A percentile compares a stretch with the other conserved stretches of the same genome.
Evolutionary conservation across 1,140 invertebrate species (phyloP).

Genomic region (roundworm (Caenorhabditis elegans)): WBcel235 BX284606.5:15529001-15529500

Average conservation of each 20-base stretch:
- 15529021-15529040: too few relatives aligned
- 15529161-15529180: too few relatives aligned
- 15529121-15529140: not conserved
- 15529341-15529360: too few relatives aligned
- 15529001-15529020: too few relatives aligned
- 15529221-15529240: conserved; percentile 31
- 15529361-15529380: too few relatives aligned
- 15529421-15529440: too few relatives aligned
- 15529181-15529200: not conserved
- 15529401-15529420: too few relatives aligned
- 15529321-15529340: not conserved
- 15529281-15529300: not conserved
- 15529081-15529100: not conserved
- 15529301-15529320: not conserved
- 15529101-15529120: too few relatives aligned
- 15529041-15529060: not conserved
- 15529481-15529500: too few relatives aligned
- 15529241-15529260: conserved; percentile 22
- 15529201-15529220: not conserved
- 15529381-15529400: too few relatives aligned
- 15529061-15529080: not conserved
- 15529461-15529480: too few relatives aligned
- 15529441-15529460: too few relatives aligned
- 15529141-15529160: not conserved
- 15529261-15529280: not conserved